Conservation (phyloP, 2,113 vertebrate genomes). For the Cavia aperea region DNA sequence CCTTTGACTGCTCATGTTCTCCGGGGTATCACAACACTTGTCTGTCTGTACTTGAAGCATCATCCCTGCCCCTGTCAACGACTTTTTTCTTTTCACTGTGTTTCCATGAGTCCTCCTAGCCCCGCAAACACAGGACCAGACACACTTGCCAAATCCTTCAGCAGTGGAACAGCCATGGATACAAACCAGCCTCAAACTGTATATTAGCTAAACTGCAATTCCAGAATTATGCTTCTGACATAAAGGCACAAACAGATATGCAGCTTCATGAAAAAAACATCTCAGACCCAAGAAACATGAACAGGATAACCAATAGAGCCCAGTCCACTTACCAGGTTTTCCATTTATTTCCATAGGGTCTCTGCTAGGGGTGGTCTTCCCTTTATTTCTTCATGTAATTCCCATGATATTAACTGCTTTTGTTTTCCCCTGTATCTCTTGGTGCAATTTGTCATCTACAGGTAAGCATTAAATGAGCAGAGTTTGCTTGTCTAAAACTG, state of each 20-base stretch:
- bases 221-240: neutral
- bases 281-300: neutral
- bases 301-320: neutral
- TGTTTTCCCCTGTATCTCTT: neutral
- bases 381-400: constrained; percentile 9
- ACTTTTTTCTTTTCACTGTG: neutral
- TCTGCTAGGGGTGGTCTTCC: neutral
- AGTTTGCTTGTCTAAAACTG: neutral
- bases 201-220: neutral
- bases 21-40: constrained; percentile 31
- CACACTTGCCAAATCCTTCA: neutral
- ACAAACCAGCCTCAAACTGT: neutral
- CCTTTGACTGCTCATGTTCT: constrained; percentile 7
- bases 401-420: neutral
- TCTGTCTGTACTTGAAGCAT: neutral
- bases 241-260: neutral
- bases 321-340: neutral
- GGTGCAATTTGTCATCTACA: neutral
- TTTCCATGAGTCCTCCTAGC: neutral
- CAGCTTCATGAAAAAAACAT: neutral
- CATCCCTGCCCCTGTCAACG: neutral
- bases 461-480: neutral
- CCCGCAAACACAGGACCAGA: neutral
- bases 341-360: neutral
- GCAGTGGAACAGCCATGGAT: neutral